phyloP scores from a whole-genome alignment of 2,888 invertebrate genomes.

The Tenthredo mesomela region DNA sequence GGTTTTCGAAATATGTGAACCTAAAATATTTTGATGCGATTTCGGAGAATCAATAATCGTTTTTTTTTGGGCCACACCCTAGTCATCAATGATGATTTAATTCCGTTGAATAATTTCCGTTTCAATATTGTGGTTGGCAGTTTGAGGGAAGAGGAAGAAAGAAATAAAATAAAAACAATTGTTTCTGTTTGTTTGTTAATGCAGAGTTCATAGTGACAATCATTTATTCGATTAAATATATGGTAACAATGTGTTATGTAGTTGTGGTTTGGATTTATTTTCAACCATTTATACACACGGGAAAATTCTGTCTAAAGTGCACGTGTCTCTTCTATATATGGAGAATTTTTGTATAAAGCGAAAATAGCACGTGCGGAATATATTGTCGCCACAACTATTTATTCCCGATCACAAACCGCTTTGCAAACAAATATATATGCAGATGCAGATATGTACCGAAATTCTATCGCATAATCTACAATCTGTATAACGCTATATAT shows the following conservation, averaged over 20 bases:
- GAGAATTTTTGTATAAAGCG: background rate
- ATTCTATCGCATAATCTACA: background rate
- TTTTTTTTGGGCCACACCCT: no score
- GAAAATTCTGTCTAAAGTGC: background rate
- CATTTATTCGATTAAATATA: background rate
- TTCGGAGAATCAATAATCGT: no score
- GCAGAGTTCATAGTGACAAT: background rate
- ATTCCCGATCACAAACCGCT: slow-evolving; percentile 20
- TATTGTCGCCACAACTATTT: background rate
- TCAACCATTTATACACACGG: background rate
- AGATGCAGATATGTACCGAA: background rate
- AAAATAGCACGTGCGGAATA: slow-evolving; percentile 20
- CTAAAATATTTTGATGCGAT: no score
- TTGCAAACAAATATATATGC: background rate
- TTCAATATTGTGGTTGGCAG: no score
- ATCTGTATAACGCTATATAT: background rate
- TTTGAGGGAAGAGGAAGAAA: no score
- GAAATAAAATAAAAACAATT: no score
- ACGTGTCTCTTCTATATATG: background rate
- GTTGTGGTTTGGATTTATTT: background rate
- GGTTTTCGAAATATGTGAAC: no score
- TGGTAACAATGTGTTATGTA: background rate
- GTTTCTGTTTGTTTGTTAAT: background rate
- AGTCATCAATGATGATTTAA: background rate
- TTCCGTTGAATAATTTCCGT: background rate